phyloP scores from a whole-genome alignment of 2,888 invertebrate species.

The Griposia aprilina region DNA sequence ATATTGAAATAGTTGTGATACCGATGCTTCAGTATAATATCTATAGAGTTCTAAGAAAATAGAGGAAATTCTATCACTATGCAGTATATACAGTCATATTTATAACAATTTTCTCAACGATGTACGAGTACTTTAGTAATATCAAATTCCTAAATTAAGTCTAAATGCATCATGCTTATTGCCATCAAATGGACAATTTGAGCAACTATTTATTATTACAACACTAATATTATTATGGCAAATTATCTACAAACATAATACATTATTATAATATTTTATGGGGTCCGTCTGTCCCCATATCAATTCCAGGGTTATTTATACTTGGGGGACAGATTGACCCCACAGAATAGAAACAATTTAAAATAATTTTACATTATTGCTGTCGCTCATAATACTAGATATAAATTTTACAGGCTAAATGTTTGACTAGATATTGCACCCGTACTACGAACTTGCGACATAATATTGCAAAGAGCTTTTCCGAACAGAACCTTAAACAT shows the following conservation, averaged over 20 bases:
- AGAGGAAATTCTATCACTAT: slow-evolving; percentile 27
- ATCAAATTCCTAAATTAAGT: slow-evolving; percentile 28
- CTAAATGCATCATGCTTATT: slow-evolving; percentile 66
- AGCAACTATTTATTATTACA: slow-evolving; percentile 68
- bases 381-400: slow-evolving; percentile 33
- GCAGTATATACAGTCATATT: slow-evolving; percentile 46
- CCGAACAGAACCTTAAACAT: slow-evolving; percentile 26
- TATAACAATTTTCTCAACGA: slow-evolving; percentile 45
- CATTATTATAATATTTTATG: slow-evolving; percentile 13
- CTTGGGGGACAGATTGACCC: slow-evolving; percentile 21
- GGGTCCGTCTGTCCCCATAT: slow-evolving; percentile 8
- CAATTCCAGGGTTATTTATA: slow-evolving; percentile 37
- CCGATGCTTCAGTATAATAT: background rate
- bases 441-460: slow-evolving; percentile 59
- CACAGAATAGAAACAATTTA: slow-evolving; percentile 15
- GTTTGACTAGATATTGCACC: slow-evolving; percentile 46
- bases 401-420: slow-evolving; percentile 28
- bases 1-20: slow-evolving; percentile 7
- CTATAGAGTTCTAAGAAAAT: slow-evolving; percentile 21
- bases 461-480: slow-evolving; percentile 35
- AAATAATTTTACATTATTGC: slow-evolving; percentile 52
- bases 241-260: slow-evolving; percentile 48
- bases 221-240: slow-evolving; percentile 12
- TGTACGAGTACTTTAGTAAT: slow-evolving; percentile 32
- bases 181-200: slow-evolving; percentile 73